A percentile compares a stretch with the other conserved stretches of the same genome.
phyloP scores from a whole-genome alignment of 2,113 vertebrate genomes.

The Neolamprologus devosi region DNA sequence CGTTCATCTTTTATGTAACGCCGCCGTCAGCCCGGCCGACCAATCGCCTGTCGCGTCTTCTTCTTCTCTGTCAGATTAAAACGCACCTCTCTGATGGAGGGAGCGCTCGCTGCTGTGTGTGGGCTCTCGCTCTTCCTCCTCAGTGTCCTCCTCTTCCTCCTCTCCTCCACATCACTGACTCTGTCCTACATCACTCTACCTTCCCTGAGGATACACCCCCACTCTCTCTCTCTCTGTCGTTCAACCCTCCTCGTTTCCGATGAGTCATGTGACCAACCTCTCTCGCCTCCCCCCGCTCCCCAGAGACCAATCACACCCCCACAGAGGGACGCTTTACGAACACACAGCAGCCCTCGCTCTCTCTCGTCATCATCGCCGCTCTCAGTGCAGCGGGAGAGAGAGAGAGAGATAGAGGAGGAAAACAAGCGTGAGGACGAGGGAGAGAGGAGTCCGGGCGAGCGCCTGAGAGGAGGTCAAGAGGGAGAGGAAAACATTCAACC shows the following conservation, averaged over 20 bases:
- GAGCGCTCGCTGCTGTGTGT: not conserved
- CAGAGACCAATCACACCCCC: constrained; percentile 43
- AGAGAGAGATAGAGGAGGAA: not conserved
- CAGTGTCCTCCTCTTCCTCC: not conserved
- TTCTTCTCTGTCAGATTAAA: not conserved
- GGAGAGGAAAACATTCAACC: constrained; percentile 1
- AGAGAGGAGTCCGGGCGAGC: not conserved
- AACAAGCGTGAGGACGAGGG: not conserved
- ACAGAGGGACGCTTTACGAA: constrained; percentile 13
- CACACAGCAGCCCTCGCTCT: not conserved
- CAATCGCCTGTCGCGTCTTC: not conserved
- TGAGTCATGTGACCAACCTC: constrained; percentile 51
- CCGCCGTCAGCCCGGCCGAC: not conserved
- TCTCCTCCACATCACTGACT: constrained; percentile 19
- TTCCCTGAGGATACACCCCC: constrained; percentile 41
- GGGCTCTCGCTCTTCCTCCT: not conserved
- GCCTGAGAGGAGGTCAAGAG: constrained; percentile 32
- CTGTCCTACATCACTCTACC: constrained; percentile 40
- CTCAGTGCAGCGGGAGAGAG: not conserved
- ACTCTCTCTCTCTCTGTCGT: not conserved
- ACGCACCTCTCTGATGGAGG: not conserved
- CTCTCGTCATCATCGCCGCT: not conserved
- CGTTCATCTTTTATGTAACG: not conserved
- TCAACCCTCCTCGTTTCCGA: constrained; percentile 16
- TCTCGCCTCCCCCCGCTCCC: not conserved